Conservation (phyloP, 2,113 vertebrate species). For the Lipophrys pholis region DNA sequence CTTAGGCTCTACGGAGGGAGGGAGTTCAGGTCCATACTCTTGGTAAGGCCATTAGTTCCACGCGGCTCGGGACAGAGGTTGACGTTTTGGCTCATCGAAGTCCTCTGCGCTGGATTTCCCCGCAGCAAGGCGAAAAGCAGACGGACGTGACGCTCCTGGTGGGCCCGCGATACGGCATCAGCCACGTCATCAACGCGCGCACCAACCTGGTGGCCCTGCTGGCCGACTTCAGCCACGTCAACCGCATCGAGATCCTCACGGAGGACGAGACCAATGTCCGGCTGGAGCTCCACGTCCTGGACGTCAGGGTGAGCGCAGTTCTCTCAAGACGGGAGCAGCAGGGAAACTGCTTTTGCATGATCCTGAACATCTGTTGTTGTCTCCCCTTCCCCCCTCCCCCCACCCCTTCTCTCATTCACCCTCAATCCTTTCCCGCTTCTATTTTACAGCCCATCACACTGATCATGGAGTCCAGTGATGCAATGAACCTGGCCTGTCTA, state of each 20-base stretch:
- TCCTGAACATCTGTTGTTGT: neutral
- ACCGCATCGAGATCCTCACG: slow-evolving; percentile 97
- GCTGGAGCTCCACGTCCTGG: slow-evolving; percentile 95
- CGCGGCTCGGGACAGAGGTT: neutral
- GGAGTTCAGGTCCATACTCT: slow-evolving; percentile 92
- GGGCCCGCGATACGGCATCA: slow-evolving; percentile 95
- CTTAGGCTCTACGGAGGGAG: slow-evolving; percentile 93
- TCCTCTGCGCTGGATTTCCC: neutral
- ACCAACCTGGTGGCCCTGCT: slow-evolving; percentile 95
- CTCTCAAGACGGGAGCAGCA: neutral
- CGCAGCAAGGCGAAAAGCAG: slow-evolving; percentile 94
- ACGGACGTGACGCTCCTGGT: slow-evolving; percentile 93
- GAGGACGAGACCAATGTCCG: slow-evolving; percentile 92
- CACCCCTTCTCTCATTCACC: too few relatives aligned
- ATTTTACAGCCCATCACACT: slow-evolving; percentile 91
- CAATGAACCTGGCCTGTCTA: slow-evolving; percentile 97
- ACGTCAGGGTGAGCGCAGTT: slow-evolving; percentile 87
- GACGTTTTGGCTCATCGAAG: neutral
- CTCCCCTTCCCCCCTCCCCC: too few relatives aligned
- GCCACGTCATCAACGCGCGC: slow-evolving; percentile 95
- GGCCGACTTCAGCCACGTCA: slow-evolving; percentile 97
- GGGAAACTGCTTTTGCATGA: neutral
- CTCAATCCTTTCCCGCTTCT: neutral
- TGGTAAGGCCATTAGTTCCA: slow-evolving; percentile 84
- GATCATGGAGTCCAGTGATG: slow-evolving; percentile 96